Evolutionary conservation across 2,797 vertebrate species (phyloP).

Genomic region (Antennarius maculatus): DNA sequence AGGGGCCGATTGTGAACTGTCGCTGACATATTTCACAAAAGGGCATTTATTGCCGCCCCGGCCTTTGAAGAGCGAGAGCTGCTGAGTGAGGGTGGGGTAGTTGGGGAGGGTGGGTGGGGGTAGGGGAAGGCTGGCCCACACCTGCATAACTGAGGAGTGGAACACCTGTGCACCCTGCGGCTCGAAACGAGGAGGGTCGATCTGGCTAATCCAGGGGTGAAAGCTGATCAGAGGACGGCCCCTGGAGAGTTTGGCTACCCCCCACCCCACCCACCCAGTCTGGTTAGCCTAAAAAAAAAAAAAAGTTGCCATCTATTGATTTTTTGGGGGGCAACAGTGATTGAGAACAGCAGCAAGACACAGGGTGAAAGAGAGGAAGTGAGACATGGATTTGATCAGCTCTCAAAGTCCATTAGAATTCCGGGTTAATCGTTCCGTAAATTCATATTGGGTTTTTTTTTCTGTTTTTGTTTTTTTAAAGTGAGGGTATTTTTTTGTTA

Average conservation of each 20-base stretch:
- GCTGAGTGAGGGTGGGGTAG: slow-evolving; percentile 56
- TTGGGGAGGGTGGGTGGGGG: slow-evolving; percentile 34
- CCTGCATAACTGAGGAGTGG: slow-evolving; percentile 79
- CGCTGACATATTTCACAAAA: slow-evolving; percentile 72
- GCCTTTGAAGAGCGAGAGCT: slow-evolving; percentile 78
- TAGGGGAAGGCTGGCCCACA: slow-evolving; percentile 69
- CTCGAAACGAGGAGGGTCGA: slow-evolving; percentile 68
- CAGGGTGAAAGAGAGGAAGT: slow-evolving; percentile 48
- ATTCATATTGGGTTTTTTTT: slow-evolving; percentile 33
- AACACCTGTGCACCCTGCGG: slow-evolving; percentile 83
- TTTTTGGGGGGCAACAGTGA: slow-evolving; percentile 55
- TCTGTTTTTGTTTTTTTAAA: slow-evolving; percentile 43
- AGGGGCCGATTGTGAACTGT: slow-evolving; percentile 70
- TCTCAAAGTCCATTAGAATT: slow-evolving; percentile 27
- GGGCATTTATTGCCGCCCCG: slow-evolving; percentile 71
- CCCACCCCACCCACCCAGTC: slow-evolving; percentile 1
- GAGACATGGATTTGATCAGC: slow-evolving; percentile 38
- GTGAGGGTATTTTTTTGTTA: no score
- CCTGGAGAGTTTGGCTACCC: slow-evolving; percentile 56
- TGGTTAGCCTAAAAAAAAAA: slow-evolving; percentile 50
- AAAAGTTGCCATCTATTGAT: slow-evolving; percentile 63
- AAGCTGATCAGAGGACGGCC: slow-evolving; percentile 78
- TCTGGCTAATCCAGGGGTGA: slow-evolving; percentile 71
- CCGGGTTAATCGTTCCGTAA: slow-evolving; percentile 37
- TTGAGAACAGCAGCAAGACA: slow-evolving; percentile 50